Evolutionary conservation across 1,140 invertebrate genomes (phyloP).

Genomic region (Cotesia typhae): DNA sequence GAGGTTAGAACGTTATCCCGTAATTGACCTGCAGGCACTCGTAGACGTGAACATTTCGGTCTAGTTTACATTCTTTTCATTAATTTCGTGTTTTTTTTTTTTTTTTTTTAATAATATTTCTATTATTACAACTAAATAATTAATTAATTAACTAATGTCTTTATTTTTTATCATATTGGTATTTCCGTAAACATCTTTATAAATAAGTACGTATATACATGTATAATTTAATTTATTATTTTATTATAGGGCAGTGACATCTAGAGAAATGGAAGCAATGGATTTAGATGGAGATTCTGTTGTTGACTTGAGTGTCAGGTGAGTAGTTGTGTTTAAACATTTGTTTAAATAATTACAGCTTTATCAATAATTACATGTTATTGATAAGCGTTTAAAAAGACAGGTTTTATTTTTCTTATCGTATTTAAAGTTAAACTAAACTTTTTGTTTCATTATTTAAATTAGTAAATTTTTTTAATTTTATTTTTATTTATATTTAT

Average conservation of each 20-base stretch:
- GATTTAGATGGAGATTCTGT: conserved; percentile 73
- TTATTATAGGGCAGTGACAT: conserved; percentile 43
- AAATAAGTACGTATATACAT: conserved; percentile 12
- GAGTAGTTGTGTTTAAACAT: conserved; percentile 45
- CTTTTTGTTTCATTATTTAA: neutral
- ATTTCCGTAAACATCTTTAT: neutral
- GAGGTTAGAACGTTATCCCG: conserved; percentile 31
- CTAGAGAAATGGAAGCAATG: conserved; percentile 70
- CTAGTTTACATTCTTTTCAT: conserved; percentile 32
- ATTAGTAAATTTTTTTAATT: neutral
- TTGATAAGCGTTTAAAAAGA: neutral
- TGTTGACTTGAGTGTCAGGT: conserved; percentile 81
- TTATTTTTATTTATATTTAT: conserved; percentile 7
- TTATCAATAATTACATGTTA: neutral
- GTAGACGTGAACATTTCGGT: conserved; percentile 33
- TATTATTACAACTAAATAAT: neutral
- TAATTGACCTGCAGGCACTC: conserved; percentile 26
- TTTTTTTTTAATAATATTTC: neutral
- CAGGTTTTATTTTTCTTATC: neutral
- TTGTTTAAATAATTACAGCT: neutral
- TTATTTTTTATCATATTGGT: no score
- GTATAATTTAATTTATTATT: conserved; percentile 17
- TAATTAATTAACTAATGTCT: no score
- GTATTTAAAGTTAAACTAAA: no score
- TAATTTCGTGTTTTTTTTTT: no score